Percentiles rank a stretch among this genome's conserved stretches.
These are phyloP conservation scores for Merluccius polli DNA, from an alignment of 2,797 vertebrate genomes.

Conservation along the genomic window DNA sequence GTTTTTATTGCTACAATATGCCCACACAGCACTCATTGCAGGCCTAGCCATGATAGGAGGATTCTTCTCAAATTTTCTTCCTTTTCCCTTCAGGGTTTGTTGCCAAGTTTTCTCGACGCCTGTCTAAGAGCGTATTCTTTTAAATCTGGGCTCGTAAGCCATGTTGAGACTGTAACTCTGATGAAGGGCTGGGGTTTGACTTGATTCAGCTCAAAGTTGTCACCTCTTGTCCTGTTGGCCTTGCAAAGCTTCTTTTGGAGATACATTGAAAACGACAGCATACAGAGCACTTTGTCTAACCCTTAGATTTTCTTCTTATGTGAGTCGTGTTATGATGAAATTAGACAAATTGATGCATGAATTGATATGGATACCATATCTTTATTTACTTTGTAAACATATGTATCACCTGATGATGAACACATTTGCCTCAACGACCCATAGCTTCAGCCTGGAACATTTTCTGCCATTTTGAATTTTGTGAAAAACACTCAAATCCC, in stretches of 20 bases:
- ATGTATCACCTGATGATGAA: too few relatives aligned
- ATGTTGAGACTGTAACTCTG: neutral
- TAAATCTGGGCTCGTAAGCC: neutral
- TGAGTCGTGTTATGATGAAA: too few relatives aligned
- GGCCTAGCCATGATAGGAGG: neutral
- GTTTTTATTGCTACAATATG: neutral
- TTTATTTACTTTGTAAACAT: too few relatives aligned
- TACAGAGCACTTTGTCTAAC: constrained; percentile 21
- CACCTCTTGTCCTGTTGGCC: constrained; percentile 33
- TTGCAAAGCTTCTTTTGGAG: constrained; percentile 5
- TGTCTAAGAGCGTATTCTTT: neutral
- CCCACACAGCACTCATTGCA: neutral
- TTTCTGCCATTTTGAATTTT: too few relatives aligned
- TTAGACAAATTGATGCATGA: too few relatives aligned
- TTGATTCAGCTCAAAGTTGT: neutral
- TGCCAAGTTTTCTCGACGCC: neutral
- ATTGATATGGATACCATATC: too few relatives aligned
- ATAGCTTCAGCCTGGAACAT: too few relatives aligned
- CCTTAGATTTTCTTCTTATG: constrained; percentile 14
- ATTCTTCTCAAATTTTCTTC: neutral
- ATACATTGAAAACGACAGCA: constrained; percentile 33
- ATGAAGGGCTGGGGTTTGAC: neutral
- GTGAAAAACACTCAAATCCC: too few relatives aligned
- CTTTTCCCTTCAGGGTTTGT: neutral
- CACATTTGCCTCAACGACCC: too few relatives aligned